Evolutionary conservation across 2,797 vertebrate genomes (phyloP).

Genomic region (Malacoctenus gilli): DNA sequence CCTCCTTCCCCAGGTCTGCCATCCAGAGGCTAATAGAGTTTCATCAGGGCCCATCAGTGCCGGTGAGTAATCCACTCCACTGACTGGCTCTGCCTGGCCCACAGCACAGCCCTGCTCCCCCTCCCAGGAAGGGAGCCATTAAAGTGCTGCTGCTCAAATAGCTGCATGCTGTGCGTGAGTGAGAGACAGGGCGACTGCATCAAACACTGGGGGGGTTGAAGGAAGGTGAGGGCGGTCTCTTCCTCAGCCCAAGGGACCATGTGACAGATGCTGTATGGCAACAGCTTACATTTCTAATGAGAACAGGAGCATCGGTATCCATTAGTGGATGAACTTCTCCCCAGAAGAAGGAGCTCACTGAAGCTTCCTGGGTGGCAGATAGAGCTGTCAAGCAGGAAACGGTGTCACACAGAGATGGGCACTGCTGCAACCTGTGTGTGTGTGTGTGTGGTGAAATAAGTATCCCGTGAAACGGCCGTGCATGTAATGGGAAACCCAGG

Average conservation of each 20-base stretch:
- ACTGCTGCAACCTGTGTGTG: conserved; percentile 39
- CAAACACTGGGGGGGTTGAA: conserved; percentile 10
- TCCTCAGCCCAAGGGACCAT: conserved; percentile 28
- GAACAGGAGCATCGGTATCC: conserved; percentile 34
- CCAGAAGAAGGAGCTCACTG: conserved; percentile 35
- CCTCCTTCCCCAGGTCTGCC: not conserved
- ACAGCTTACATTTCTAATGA: conserved; percentile 58
- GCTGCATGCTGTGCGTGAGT: conserved; percentile 24
- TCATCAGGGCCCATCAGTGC: conserved; percentile 25
- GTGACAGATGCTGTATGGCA: conserved; percentile 47
- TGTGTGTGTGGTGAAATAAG: conserved; percentile 53
- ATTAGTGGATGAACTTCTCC: conserved; percentile 33
- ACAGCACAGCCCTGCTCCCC: conserved; percentile 16
- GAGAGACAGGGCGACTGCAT: conserved; percentile 9
- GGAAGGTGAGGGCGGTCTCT: conserved; percentile 19
- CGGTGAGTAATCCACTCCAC: conserved; percentile 37
- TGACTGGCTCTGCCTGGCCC: conserved; percentile 15
- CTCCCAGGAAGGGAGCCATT: conserved; percentile 31
- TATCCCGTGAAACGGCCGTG: conserved; percentile 56
- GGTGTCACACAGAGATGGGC: conserved; percentile 45
- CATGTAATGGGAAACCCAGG: conserved; percentile 64
- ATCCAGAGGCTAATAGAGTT: conserved; percentile 23
- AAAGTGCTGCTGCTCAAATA: conserved; percentile 41
- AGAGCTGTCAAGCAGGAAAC: conserved; percentile 60
- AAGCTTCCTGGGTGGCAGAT: conserved; percentile 38